Conservation (phyloP, 1,140 invertebrate genomes). For the Coptotermes formosanus region DNA sequence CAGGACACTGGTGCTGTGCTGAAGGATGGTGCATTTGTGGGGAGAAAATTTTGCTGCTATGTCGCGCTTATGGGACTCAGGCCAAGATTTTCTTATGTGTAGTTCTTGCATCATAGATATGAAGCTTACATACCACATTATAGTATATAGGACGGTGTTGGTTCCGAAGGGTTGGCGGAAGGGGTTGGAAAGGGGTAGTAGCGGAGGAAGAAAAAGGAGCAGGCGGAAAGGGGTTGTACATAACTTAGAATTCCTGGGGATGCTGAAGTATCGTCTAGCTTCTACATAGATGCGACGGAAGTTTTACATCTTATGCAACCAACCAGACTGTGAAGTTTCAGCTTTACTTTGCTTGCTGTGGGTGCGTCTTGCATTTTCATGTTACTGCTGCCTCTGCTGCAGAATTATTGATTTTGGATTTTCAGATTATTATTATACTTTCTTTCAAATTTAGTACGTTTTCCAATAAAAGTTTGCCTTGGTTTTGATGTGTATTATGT, state of each 20-base stretch:
- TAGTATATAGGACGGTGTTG: constrained; percentile 16
- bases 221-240: background rate
- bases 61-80: constrained; percentile 2
- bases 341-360: background rate
- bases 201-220: background rate
- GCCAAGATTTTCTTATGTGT: constrained; percentile 2
- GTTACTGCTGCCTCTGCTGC: background rate
- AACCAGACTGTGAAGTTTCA: background rate
- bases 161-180: background rate
- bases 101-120: background rate
- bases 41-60: background rate
- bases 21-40: background rate
- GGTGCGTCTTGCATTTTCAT: background rate
- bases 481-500: no score
- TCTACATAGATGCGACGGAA: constrained; percentile 6
- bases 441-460: no score
- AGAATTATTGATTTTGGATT: background rate
- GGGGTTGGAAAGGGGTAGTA: background rate
- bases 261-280: background rate
- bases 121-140: background rate
- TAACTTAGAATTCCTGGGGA: constrained; percentile 3
- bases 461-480: no score
- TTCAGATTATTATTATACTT: background rate
- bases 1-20: background rate
- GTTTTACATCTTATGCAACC: background rate